phyloP scores from a whole-genome alignment of 2,113 vertebrate species.

The Pterocles gutturalis region DNA sequence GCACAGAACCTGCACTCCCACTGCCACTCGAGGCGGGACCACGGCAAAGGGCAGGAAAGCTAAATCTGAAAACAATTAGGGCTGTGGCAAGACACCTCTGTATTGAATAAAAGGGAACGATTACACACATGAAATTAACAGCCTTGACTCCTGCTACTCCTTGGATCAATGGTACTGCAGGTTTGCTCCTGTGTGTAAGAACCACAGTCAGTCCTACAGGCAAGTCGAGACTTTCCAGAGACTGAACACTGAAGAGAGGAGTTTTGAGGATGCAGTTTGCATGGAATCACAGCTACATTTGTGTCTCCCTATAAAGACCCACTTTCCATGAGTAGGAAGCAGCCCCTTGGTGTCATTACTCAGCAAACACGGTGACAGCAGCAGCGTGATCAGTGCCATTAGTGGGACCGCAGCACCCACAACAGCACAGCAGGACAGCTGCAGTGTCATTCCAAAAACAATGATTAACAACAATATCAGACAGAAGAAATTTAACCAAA shows the following conservation, averaged over 20 bases:
- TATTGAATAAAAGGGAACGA: background rate
- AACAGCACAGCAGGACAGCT: background rate
- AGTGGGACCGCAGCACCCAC: background rate
- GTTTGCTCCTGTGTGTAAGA: background rate
- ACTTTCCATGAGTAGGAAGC: background rate
- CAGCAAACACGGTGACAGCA: fast-evolving
- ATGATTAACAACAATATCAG: background rate
- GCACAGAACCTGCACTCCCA: background rate
- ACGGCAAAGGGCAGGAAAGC: background rate
- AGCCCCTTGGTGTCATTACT: background rate
- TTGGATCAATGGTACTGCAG: background rate
- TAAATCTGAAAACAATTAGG: background rate
- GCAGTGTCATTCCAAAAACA: background rate
- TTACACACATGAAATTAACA: background rate
- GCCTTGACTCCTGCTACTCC: background rate
- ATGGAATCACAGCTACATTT: background rate
- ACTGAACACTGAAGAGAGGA: background rate
- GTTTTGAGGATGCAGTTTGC: background rate
- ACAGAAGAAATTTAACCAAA: background rate
- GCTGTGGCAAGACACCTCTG: background rate
- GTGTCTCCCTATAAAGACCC: background rate
- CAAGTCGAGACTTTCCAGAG: background rate
- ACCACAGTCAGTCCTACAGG: background rate
- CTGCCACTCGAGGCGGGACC: fast-evolving
- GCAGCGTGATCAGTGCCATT: background rate